Evolutionary conservation across 2,888 invertebrate species (phyloP), one percentile per base, ranked within the genome.

Genomic region (Zygogramma bicolorata): DNA sequence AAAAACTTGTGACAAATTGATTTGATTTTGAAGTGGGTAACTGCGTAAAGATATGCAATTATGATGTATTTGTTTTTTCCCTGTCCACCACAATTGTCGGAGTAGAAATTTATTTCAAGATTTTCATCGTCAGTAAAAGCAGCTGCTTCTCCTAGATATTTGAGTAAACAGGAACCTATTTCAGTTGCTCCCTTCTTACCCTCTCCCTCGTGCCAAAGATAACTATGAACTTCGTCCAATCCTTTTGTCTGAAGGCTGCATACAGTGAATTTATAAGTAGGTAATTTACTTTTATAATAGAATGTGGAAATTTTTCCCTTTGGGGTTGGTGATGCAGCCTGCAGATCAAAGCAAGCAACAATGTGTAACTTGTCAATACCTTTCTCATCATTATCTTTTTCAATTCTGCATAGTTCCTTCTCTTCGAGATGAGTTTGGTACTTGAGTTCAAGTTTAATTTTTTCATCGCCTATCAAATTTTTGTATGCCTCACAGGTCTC

Each of bases 251-350:
- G 34, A 66, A 79, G 66, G 74, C 74, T 58, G 77, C 79, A 79
- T 46, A 81, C 61, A 13, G 80, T 82, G 66, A 82, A 81, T 71
- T 81, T 82, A 53, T 81, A 81, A 8, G 78, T 71, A n/a, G 78
- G 77, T 66, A 81, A 69, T 68, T 81, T 81, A 27, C 75, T 71
- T 40, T 77, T 76, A 61, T 81, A 81, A 68, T 79, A 80, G 60
- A 77, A 78, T 38, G 73, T 73, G 18, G 75, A 77, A 58, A 73
- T 71, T 22, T 70, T 58, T 10, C 74, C 71, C 73, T 75, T 75
- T 25, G 79, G 80, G 15, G 65, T 75, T 76, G 65, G 65, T 40
- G 77, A 68, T 29, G 78, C 75, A 57, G 80, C 80, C 74, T 81
- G 76, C 15, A 80, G 66, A 65, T 81, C 80, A 74, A 65, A 75